Percentiles rank a stretch among this genome's conserved stretches.
phyloP scores from a whole-genome alignment of 2,113 vertebrate genomes.

The Strigops habroptila region DNA sequence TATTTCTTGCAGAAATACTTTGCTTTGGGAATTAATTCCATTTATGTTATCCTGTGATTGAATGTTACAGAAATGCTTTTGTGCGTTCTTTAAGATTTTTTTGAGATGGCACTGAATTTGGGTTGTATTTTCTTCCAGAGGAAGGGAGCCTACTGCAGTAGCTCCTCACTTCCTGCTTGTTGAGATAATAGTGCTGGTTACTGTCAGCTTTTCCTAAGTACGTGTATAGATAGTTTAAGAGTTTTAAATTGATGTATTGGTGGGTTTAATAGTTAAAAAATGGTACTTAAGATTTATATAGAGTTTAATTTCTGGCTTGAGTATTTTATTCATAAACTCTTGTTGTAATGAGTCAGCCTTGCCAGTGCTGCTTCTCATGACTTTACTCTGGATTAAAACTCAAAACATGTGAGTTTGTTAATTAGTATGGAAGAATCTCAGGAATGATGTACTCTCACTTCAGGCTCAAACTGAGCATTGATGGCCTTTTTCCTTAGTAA shows the following conservation, averaged over 20 bases:
- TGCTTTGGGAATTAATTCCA: background rate
- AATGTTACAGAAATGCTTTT: background rate
- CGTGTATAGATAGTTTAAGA: background rate
- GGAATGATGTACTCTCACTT: conserved; percentile 46
- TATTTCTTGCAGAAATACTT: background rate
- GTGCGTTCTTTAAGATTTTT: background rate
- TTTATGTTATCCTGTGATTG: background rate
- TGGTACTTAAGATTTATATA: background rate
- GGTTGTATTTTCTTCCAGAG: background rate
- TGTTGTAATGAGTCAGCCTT: conserved; percentile 8
- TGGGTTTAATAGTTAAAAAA: background rate
- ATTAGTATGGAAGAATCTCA: conserved; percentile 56
- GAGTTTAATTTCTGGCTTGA: background rate
- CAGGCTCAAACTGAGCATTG: background rate
- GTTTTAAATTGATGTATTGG: background rate
- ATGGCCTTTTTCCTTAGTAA: background rate
- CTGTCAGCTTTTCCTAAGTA: background rate
- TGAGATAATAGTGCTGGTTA: background rate
- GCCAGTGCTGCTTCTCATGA: background rate
- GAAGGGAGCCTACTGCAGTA: background rate
- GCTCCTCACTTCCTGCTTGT: background rate
- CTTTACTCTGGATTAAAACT: conserved; percentile 32
- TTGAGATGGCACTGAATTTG: background rate
- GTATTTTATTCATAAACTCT: background rate
- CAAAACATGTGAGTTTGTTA: conserved; percentile 31